These are phyloP conservation scores for Drosophila ohnishii DNA, from an alignment of 1,140 invertebrate species.

Conservation along the genomic window DNA sequence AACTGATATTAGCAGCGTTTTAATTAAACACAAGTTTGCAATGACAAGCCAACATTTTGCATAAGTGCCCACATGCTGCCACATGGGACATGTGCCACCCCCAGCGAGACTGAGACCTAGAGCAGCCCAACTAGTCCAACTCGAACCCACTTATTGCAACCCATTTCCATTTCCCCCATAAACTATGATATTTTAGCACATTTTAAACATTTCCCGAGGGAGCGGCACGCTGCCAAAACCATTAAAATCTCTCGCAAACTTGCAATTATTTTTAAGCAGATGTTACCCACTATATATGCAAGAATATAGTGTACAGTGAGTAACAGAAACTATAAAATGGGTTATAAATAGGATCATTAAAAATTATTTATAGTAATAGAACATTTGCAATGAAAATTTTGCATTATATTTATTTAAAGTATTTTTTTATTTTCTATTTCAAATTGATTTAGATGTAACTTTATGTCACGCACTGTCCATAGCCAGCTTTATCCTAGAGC, in stretches of 20 bases:
- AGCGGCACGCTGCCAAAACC: slow-evolving; percentile 46
- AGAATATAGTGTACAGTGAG: slow-evolving; percentile 26
- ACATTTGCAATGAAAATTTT: too few relatives aligned
- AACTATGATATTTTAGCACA: slow-evolving; percentile 73
- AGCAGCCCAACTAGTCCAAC: slow-evolving; percentile 16
- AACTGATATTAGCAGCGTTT: slow-evolving; percentile 75
- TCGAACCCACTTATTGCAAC: slow-evolving; percentile 18
- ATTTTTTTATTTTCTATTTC: too few relatives aligned
- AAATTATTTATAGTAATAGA: not conserved
- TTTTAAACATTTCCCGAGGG: slow-evolving; percentile 49
- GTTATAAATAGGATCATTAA: not conserved
- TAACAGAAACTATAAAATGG: not conserved
- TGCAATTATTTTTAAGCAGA: slow-evolving; percentile 75
- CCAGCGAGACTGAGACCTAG: slow-evolving; percentile 11
- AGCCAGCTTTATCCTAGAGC: slow-evolving; percentile 37
- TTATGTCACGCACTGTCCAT: slow-evolving; percentile 11
- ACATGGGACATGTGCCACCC: slow-evolving; percentile 47
- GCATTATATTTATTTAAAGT: not conserved
- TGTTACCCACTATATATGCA: slow-evolving; percentile 57
- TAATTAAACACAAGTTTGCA: slow-evolving; percentile 71
- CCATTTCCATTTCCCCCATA: slow-evolving; percentile 32
- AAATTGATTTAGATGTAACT: not conserved
- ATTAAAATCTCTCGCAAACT: slow-evolving; percentile 71
- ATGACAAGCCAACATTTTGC: slow-evolving; percentile 65
- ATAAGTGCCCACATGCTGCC: slow-evolving; percentile 76